A percentile compares a stretch with the other conserved stretches of the same genome.
These are phyloP conservation scores for Oncorhynchus kisutch DNA, from an alignment of 2,113 vertebrate species.

Conservation along the genomic window DNA sequence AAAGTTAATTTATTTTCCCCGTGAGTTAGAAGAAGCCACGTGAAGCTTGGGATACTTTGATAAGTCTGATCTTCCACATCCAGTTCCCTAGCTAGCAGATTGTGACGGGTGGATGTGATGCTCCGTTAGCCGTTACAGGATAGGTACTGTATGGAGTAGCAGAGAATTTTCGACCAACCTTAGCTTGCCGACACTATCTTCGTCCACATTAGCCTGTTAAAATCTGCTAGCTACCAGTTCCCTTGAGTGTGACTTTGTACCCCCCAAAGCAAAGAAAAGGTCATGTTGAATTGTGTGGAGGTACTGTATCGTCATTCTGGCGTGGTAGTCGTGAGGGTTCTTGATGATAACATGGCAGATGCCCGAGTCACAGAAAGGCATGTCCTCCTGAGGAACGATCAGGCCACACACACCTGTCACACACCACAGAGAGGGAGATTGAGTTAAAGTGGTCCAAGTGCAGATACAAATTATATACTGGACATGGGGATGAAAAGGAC, in stretches of 20 bases:
- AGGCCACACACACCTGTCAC: constrained; percentile 91
- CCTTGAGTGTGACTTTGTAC: too few relatives aligned
- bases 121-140: too few relatives aligned
- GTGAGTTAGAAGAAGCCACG: neutral
- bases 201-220: too few relatives aligned
- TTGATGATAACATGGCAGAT: constrained; percentile 99
- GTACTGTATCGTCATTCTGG: constrained; percentile 91
- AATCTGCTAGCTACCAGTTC: too few relatives aligned
- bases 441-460: neutral
- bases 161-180: too few relatives aligned
- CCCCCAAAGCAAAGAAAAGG: too few relatives aligned
- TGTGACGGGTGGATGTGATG: too few relatives aligned
- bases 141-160: too few relatives aligned
- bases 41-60: neutral
- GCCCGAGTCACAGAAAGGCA: constrained; percentile 95
- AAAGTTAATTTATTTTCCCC: neutral
- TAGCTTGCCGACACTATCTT: too few relatives aligned
- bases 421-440: constrained; percentile 14
- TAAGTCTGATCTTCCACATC: too few relatives aligned
- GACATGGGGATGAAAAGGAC: too few relatives aligned
- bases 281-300: neutral
- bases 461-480: neutral
- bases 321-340: constrained; percentile 98
- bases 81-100: too few relatives aligned
- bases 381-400: constrained; percentile 98